These are phyloP conservation scores for Puntigrus tetrazona DNA, from an alignment of 2,113 vertebrate species.

Conservation along the genomic window DNA sequence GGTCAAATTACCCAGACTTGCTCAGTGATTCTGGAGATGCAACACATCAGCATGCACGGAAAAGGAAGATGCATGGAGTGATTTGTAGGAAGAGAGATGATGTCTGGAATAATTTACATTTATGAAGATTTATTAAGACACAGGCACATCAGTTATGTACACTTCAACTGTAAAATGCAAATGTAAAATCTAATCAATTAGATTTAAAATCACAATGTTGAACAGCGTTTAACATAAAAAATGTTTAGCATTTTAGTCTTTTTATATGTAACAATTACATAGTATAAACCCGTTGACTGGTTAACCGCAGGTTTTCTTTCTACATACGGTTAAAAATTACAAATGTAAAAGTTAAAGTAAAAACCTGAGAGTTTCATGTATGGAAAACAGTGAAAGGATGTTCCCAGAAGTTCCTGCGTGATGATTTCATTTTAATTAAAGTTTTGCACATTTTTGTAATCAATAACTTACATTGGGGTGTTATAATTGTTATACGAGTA, in stretches of 20 bases:
- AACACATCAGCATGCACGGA: conserved; percentile 1
- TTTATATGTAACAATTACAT: neutral
- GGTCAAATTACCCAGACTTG: neutral
- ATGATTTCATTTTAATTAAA: no score
- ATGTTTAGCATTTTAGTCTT: neutral
- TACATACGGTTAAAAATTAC: neutral
- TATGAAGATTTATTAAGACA: neutral
- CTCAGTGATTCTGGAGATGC: neutral
- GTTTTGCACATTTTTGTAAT: no score
- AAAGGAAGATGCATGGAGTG: neutral
- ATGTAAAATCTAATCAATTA: neutral
- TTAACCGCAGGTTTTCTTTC: neutral
- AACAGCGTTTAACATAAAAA: neutral
- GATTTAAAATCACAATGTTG: neutral
- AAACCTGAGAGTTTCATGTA: neutral
- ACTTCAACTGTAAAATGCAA: neutral
- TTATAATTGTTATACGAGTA: neutral
- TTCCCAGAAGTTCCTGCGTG: no score
- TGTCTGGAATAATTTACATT: conserved; percentile 20
- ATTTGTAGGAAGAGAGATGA: neutral
- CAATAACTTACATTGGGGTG: neutral
- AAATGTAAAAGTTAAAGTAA: neutral
- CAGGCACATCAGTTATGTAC: neutral
- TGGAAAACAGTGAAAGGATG: no score
- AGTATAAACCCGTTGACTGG: neutral